Conservation (phyloP, 2,113 vertebrate species). For the Podilymbus podiceps region DNA sequence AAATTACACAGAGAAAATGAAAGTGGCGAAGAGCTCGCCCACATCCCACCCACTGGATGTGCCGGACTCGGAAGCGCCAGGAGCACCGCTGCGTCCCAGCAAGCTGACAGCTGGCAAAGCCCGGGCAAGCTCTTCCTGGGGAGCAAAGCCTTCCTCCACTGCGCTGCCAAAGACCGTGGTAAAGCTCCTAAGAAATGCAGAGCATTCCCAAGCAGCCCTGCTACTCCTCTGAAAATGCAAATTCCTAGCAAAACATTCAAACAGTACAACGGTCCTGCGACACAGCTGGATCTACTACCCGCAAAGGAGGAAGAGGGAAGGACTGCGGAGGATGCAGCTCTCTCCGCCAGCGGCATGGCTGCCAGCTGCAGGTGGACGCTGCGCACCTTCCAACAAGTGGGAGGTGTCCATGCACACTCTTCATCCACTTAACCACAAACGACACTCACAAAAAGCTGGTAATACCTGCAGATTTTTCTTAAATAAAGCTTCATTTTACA, state of each 20-base stretch:
- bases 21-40: background rate
- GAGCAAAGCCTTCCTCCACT: background rate
- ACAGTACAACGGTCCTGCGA: too few species aligned
- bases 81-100: background rate
- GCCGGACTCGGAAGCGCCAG: fast-evolving
- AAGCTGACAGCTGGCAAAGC: background rate
- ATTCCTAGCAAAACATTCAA: background rate
- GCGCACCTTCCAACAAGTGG: background rate
- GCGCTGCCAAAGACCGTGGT: background rate
- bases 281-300: background rate
- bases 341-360: fast-evolving
- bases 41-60: background rate
- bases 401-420: fast-evolving
- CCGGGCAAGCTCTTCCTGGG: background rate
- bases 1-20: background rate
- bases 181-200: background rate
- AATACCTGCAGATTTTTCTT: background rate
- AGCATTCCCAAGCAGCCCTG: background rate
- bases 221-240: background rate
- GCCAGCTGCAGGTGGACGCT: background rate
- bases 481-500: background rate
- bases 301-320: background rate
- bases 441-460: background rate
- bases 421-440: background rate
- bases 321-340: fast-evolving